These are phyloP conservation scores for Lochmaea crataegi DNA, from an alignment of 2,888 invertebrate genomes.

Conservation along the genomic window DNA sequence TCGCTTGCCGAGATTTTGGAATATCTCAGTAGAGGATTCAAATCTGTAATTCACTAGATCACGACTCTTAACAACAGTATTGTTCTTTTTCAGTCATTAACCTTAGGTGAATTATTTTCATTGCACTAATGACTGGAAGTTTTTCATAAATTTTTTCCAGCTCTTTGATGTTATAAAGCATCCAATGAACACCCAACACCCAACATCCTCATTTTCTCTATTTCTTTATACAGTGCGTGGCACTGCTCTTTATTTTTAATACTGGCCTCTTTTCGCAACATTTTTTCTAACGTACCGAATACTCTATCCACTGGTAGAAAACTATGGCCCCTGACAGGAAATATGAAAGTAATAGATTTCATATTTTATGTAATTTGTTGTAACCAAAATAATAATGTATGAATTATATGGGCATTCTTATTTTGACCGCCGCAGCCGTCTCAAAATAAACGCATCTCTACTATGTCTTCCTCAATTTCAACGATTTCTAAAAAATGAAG, in stretches of 20 bases:
- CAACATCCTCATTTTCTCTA: constrained; percentile 6
- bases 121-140: constrained; percentile 6
- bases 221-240: constrained; percentile 20
- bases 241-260: constrained; percentile 27
- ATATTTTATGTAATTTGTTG: constrained; percentile 2
- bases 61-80: too few species aligned
- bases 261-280: constrained; percentile 18
- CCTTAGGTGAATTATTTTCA: background rate
- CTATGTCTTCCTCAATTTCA: constrained; percentile 12
- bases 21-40: too few species aligned
- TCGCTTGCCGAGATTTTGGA: too few species aligned
- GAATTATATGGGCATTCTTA: background rate
- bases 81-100: too few species aligned
- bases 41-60: too few species aligned
- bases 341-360: constrained; percentile 12
- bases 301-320: constrained; percentile 30
- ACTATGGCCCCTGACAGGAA: constrained; percentile 29
- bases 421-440: too few species aligned
- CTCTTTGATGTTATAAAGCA: constrained; percentile 19
- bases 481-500: constrained; percentile 12
- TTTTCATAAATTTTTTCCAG: constrained; percentile 11
- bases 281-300: constrained; percentile 31
- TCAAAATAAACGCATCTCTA: background rate
- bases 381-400: constrained; percentile 7
- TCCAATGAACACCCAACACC: constrained; percentile 20